Conservation (phyloP, 2,888 invertebrate species). For the Euzophera pinguis region DNA sequence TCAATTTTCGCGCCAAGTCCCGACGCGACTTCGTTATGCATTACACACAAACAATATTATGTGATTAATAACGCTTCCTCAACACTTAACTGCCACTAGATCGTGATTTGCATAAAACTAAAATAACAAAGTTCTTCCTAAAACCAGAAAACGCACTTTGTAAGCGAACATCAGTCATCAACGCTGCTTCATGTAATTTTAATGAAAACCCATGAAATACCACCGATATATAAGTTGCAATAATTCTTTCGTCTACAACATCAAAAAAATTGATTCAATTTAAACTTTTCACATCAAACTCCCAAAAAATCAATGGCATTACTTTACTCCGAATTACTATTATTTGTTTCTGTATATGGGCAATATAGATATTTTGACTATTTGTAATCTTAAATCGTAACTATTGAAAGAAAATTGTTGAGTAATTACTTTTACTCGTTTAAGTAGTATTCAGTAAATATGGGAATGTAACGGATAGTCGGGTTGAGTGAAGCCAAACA, state of each 20-base stretch:
- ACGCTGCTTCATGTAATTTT: not conserved
- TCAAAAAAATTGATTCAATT: too few species aligned
- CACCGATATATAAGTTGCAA: too few species aligned
- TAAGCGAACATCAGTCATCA: not conserved
- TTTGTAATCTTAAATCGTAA: too few species aligned
- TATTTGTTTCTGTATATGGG: too few species aligned
- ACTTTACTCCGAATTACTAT: too few species aligned
- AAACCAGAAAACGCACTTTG: slow-evolving; percentile 13
- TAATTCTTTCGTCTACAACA: too few species aligned
- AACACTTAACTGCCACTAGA: slow-evolving; percentile 52
- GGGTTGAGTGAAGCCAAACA: slow-evolving; percentile 23
- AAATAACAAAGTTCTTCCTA: slow-evolving; percentile 55
- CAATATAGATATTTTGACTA: too few species aligned
- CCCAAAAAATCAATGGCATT: too few species aligned
- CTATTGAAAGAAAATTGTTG: too few species aligned
- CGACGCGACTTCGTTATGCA: slow-evolving; percentile 46
- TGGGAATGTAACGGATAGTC: slow-evolving; percentile 14
- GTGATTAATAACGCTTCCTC: slow-evolving; percentile 69
- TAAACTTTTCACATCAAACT: too few species aligned
- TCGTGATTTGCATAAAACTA: slow-evolving; percentile 74
- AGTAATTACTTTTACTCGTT: too few species aligned
- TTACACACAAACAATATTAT: slow-evolving; percentile 69
- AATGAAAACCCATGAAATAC: too few species aligned
- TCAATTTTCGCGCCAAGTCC: slow-evolving; percentile 59
- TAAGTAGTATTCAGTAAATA: slow-evolving; percentile 16